A percentile compares a stretch with the other conserved stretches of the same genome.
Conservation (phyloP, 23 tunicate species). For the Ascidia mentula region DNA sequence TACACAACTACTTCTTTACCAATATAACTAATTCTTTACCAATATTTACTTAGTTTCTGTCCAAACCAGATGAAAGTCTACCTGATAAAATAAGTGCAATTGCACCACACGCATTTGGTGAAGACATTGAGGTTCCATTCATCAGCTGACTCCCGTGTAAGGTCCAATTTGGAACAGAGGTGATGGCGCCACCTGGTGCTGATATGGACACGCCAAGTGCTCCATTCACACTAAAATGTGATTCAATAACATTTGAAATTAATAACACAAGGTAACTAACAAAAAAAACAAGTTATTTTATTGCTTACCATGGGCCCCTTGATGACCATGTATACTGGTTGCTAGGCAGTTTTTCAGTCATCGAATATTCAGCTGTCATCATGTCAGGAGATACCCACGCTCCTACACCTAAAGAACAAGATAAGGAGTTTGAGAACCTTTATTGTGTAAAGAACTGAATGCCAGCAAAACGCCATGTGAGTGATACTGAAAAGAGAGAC, state of each 20-base stretch:
- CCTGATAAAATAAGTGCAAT: slow-evolving; percentile 88
- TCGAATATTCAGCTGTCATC: slow-evolving; percentile 95
- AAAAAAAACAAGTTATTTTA: neutral
- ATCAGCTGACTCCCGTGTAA: slow-evolving; percentile 80
- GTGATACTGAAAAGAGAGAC: no score
- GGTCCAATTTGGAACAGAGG: slow-evolving; percentile 98
- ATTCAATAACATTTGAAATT: neutral
- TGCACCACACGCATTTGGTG: slow-evolving; percentile 96
- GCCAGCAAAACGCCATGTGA: no score
- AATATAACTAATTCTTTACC: no score
- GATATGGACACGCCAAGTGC: slow-evolving; percentile 84
- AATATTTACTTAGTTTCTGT: no score
- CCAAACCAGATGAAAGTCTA: no score
- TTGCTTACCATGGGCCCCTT: slow-evolving; percentile 90
- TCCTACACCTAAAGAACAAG: slow-evolving; percentile 68
- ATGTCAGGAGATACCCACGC: slow-evolving; percentile 97
- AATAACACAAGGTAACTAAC: neutral
- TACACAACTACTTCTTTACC: no score
- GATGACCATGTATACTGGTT: slow-evolving; percentile 99
- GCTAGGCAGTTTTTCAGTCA: slow-evolving; percentile 71
- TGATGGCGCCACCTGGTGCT: slow-evolving; percentile 99
- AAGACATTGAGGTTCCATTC: slow-evolving; percentile 99
- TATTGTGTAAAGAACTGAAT: no score
- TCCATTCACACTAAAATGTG: slow-evolving; percentile 58
- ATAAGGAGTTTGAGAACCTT: no score